Evolutionary conservation across 2,888 invertebrate genomes (phyloP).

Genomic region (Reticulitermes lucifugus): DNA sequence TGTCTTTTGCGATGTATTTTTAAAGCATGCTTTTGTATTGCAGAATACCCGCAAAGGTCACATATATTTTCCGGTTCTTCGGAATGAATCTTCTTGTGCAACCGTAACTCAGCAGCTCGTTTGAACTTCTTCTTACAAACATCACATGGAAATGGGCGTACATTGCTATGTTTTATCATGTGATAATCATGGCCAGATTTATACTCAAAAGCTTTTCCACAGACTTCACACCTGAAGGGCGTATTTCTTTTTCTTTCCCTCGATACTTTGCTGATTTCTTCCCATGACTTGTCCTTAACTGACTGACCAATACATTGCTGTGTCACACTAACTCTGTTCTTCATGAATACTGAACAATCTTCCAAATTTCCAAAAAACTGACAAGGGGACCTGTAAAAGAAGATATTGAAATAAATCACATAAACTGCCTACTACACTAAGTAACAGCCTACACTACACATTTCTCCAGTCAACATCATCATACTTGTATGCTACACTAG

Average conservation of each 20-base stretch:
- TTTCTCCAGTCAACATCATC: too few relatives aligned
- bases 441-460: too few relatives aligned
- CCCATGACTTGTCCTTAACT: neutral
- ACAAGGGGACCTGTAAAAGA: conserved; percentile 27
- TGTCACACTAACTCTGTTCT: neutral
- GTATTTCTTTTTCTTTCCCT: conserved; percentile 55
- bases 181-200: conserved; percentile 13
- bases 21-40: conserved; percentile 59
- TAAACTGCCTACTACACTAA: too few relatives aligned
- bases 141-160: conserved; percentile 47
- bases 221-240: conserved; percentile 49
- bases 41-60: conserved; percentile 58
- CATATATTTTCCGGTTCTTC: conserved; percentile 57
- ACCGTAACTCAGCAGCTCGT: conserved; percentile 57
- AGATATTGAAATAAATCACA: neutral
- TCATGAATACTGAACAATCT: neutral
- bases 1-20: conserved; percentile 58
- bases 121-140: conserved; percentile 36
- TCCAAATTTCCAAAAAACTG: neutral
- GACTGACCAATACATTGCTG: neutral
- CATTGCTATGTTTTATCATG: conserved; percentile 55
- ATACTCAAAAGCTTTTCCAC: conserved; percentile 20
- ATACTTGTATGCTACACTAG: too few relatives aligned
- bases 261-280: conserved; percentile 50
- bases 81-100: conserved; percentile 58